phyloP scores from a whole-genome alignment of 2,888 invertebrate species.

The Bugula neritina region DNA sequence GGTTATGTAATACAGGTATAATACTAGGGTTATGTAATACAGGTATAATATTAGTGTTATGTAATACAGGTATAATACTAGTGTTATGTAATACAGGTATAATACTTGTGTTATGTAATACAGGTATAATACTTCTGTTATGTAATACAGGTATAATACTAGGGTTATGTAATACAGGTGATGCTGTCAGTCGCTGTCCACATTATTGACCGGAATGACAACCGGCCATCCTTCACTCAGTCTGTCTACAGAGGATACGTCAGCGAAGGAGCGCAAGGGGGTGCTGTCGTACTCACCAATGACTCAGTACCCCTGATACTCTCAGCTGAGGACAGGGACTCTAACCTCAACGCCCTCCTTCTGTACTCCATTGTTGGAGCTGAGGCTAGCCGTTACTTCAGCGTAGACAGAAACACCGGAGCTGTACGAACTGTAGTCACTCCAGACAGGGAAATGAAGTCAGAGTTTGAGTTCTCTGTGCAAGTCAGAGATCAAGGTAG shows the following conservation, averaged over 20 bases:
- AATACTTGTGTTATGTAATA: no score
- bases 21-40: no score
- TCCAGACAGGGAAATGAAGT: constrained; percentile 71
- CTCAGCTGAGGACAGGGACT: constrained; percentile 76
- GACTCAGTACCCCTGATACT: constrained; percentile 73
- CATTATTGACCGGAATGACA: constrained; percentile 73
- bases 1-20: no score
- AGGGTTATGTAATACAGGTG: no score
- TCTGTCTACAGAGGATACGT: constrained; percentile 1
- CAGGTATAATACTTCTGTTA: no score
- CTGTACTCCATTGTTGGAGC: constrained; percentile 79
- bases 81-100: no score
- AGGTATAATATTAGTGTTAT: no score
- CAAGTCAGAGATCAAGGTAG: constrained; percentile 54
- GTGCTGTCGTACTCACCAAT: constrained; percentile 63
- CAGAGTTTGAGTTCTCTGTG: constrained; percentile 72
- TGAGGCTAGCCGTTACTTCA: constrained; percentile 57
- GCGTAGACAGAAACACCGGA: constrained; percentile 56
- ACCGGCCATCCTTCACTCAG: constrained; percentile 35
- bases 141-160: no score
- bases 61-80: no score
- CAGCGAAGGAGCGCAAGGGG: constrained; percentile 54
- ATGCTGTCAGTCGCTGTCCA: constrained; percentile 67
- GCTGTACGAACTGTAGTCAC: constrained; percentile 71
- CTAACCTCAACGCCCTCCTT: constrained; percentile 75